Base-by-base conservation (phyloP, 2,888 invertebrate genomes). In the Gerris lacustris region DNA sequence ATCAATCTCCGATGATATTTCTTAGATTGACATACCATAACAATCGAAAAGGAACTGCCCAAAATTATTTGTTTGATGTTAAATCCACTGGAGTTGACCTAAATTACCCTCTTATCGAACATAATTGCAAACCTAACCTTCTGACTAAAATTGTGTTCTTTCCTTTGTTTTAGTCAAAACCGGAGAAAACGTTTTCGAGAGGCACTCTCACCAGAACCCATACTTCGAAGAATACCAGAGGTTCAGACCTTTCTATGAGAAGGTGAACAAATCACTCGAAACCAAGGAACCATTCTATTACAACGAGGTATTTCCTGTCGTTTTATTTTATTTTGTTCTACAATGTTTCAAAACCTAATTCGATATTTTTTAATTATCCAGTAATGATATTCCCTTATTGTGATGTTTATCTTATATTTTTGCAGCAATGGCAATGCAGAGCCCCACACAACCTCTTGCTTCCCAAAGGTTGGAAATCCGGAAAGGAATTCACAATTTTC, bases 381-480 rank as follows among this genome's bases (percentile, higher is more conserved):
- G 31, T 31, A 31, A 31, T 31, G 31, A 31, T 31, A 31, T 31
- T 31, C 31, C 4, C 31, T 31, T 2, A 31, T 31, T 31, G 31
- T 31, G 31, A 31, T 31, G 31, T 31, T 31, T 31, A 31, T 31
- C 31, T 31, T 31, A 31, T 31, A 31, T 31, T 31, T 31, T 55
- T 55, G 55, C 55, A 55, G 55, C 9, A 55, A 11, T 55, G 55
- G 55, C 55, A 55, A 55, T 87, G 86, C 73, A 87, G 87, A 69
- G 88, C 88, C 84, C 91, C 91, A 5, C 83, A 85, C 44, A 87
- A 89, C 76, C 82, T 90, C 66, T 79, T 90, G 63, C 81, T 92
- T 69, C 91, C 92, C 64, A 88, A 83, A 77, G 92, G 92, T 78
- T 85, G 80, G 74, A 80, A 81, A 69, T 85, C 86, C 72, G 92